These are phyloP conservation scores for Ectropis grisescens DNA, from an alignment of 1,140 invertebrate genomes.

Conservation along the genomic window DNA sequence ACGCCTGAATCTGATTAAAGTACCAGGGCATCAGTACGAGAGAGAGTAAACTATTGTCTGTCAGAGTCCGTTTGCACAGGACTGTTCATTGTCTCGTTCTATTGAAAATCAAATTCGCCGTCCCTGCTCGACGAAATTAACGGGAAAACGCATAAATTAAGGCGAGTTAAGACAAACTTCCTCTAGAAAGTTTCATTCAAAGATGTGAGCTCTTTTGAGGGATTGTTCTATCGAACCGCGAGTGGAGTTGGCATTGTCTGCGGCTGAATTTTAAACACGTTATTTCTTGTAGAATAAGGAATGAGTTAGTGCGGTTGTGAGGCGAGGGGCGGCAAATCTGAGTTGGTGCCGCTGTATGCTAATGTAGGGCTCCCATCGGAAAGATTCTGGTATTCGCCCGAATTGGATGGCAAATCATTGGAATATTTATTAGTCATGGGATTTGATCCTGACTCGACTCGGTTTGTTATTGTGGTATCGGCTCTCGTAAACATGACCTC, in stretches of 20 bases:
- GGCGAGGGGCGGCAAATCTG: slow-evolving; percentile 6
- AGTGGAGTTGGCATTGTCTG: background rate
- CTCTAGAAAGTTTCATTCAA: slow-evolving; percentile 28
- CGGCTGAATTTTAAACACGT: background rate
- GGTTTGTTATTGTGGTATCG: slow-evolving; percentile 21
- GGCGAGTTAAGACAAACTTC: slow-evolving; percentile 42
- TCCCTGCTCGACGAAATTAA: slow-evolving; percentile 38
- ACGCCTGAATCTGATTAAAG: slow-evolving; percentile 3
- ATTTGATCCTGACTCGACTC: slow-evolving; percentile 17
- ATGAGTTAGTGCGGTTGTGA: slow-evolving; percentile 8
- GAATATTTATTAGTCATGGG: slow-evolving; percentile 52
- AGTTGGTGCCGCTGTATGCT: slow-evolving; percentile 30
- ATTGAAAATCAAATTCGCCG: slow-evolving; percentile 46
- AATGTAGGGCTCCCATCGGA: slow-evolving; percentile 42
- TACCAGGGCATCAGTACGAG: slow-evolving; percentile 3
- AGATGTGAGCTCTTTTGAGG: slow-evolving; percentile 38
- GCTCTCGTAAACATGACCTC: slow-evolving; percentile 19
- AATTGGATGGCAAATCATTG: slow-evolving; percentile 53
- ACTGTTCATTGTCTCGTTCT: slow-evolving; percentile 32
- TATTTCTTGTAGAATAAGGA: slow-evolving; percentile 10
- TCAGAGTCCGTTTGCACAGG: slow-evolving; percentile 11
- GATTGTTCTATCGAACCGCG: slow-evolving; percentile 24
- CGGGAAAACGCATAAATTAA: slow-evolving; percentile 53
- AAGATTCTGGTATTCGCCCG: slow-evolving; percentile 38
- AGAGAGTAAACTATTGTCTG: slow-evolving; percentile 23